Base-by-base conservation (phyloP, 2,888 invertebrate genomes). In the Argyresthia goedartella region DNA sequence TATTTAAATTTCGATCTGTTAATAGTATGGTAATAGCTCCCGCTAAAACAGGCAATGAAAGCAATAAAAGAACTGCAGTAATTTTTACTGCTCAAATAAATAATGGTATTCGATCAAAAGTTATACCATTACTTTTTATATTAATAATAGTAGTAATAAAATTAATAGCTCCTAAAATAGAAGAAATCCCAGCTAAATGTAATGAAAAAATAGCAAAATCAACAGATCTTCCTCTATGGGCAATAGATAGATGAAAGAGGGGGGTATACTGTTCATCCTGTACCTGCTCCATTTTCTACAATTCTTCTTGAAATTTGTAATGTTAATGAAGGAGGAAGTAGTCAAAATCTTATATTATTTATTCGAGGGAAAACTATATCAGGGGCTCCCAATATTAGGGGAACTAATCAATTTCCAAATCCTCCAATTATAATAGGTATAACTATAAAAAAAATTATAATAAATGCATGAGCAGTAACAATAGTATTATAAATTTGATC, bases 301-400 rank as follows among this genome's bases (percentile, higher is more conserved):
- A 91, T 76, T 63, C 88, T 88, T 63, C 92, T 91, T 52, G 86
- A 77, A 65, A 92, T 71, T 71, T 93, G 64, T 47, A 94, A 60
- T n/a, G 87, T 82, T 63, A 94, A 63, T 9, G 92, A 91, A 0
- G 92, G 91, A 0, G 91, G 91, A n/a, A 94, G 58, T 52, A 95
- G 58, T 88, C 94, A 94, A 86, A 94, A 95, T 73, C 93, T 93
- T 89, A 94, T 91, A 86, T 93, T 94, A 89, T 95, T 95, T 88
- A 95, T 88, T 68, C 93, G 93, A 0, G 94, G 94, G 51, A 93
- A 94, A 9, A 92, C 91, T 87, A 95, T 94, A 88, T 95, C 94
- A 3, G 93, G 92, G 0, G 91, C 90, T 57, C 91, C 92, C 66
- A 94, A 62, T 87, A 94, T 92, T 77, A 94, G 61, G 6, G 94